Evolutionary conservation across 2,113 vertebrate genomes (phyloP).

Genomic region (Isurus oxyrinchus): DNA sequence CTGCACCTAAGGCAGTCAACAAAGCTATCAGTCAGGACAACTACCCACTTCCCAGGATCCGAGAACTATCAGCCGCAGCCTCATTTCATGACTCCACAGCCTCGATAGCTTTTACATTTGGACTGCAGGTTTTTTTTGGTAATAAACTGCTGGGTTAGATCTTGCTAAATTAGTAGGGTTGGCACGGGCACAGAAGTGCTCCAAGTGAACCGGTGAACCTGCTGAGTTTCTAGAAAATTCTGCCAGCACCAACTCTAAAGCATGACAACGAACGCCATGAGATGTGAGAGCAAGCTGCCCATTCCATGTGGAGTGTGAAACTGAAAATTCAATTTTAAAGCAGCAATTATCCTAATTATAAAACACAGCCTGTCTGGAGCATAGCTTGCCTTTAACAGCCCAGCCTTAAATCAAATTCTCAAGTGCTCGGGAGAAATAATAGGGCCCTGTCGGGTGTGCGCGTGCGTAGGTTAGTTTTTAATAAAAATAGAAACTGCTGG

Average conservation of each 20-base stretch:
- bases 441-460: neutral
- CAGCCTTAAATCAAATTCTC: neutral
- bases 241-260: no score
- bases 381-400: neutral
- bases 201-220: neutral
- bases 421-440: neutral
- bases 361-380: neutral
- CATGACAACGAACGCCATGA: neutral
- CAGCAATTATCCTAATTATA: neutral
- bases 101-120: no score
- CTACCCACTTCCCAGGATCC: neutral
- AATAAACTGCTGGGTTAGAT: neutral
- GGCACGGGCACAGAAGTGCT: neutral
- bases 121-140: neutral
- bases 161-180: neutral
- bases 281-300: no score
- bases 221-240: neutral
- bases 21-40: neutral
- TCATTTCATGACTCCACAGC: no score
- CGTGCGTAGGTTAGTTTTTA: neutral
- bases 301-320: neutral
- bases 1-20: neutral
- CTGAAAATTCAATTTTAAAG: neutral
- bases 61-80: no score
- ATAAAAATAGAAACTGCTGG: neutral